Evolutionary conservation across 2,113 vertebrate species (phyloP).

Genomic region (Galeopterus variegatus): DNA sequence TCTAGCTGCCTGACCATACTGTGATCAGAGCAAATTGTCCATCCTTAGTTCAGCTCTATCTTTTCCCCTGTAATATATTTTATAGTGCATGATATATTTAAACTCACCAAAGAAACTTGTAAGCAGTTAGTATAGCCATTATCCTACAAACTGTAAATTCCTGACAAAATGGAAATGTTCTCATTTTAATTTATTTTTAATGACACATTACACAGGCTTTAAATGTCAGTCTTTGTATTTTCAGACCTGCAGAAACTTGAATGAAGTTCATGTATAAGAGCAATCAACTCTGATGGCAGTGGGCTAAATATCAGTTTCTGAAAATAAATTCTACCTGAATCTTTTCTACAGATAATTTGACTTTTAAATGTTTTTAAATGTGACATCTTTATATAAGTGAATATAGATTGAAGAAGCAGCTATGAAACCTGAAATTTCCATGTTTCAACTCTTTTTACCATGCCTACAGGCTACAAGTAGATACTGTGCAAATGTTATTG

Average conservation of each 20-base stretch:
- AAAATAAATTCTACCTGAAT: constrained; percentile 89
- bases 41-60: constrained; percentile 36
- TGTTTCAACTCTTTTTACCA: constrained; percentile 81
- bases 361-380: constrained; percentile 89
- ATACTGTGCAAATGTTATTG: constrained; percentile 80
- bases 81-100: constrained; percentile 78
- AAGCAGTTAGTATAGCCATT: constrained; percentile 79
- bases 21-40: constrained; percentile 74
- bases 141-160: constrained; percentile 83
- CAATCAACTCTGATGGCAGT: constrained; percentile 86
- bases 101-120: constrained; percentile 80
- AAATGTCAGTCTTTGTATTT: constrained; percentile 89
- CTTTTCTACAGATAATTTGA: constrained; percentile 89
- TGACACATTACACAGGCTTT: constrained; percentile 84
- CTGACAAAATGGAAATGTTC: constrained; percentile 85
- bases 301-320: constrained; percentile 88
- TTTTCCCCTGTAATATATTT: constrained; percentile 72
- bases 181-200: constrained; percentile 87
- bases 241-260: constrained; percentile 87
- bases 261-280: constrained; percentile 86
- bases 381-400: constrained; percentile 86
- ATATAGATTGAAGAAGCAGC: constrained; percentile 80
- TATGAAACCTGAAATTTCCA: constrained; percentile 84
- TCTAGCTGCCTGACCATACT: constrained; percentile 72
- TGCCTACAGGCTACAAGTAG: constrained; percentile 79